A percentile compares a stretch with the other conserved stretches of the same genome.
Conservation (phyloP, 1,140 invertebrate genomes). For the Ooceraea biroi region DNA sequence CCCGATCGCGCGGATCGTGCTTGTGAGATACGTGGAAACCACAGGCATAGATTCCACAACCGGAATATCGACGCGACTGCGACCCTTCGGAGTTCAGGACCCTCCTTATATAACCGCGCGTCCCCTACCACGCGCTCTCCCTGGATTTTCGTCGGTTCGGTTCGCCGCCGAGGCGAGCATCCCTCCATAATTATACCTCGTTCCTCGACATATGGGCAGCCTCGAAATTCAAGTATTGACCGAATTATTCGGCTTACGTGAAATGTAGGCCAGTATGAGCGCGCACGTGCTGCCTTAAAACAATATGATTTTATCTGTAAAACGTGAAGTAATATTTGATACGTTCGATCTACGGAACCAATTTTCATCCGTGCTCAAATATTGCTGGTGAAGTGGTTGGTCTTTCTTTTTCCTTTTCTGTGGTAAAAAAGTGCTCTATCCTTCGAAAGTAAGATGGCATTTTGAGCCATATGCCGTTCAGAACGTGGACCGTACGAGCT, state of each 20-base stretch:
- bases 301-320: conserved; percentile 2
- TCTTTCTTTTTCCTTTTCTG: conserved; percentile 1
- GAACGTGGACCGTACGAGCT: conserved; percentile 4
- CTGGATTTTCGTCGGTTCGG: conserved; percentile 59
- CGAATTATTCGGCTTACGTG: conserved; percentile 58
- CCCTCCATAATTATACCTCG: conserved; percentile 85
- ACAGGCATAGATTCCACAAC: conserved; percentile 27
- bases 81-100: conserved; percentile 78
- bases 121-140: conserved; percentile 74
- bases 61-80: conserved; percentile 82
- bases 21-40: neutral
- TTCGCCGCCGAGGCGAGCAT: conserved; percentile 76
- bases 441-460: conserved; percentile 18
- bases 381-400: neutral
- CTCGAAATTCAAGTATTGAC: conserved; percentile 55
- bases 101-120: conserved; percentile 82
- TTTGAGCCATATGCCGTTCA: neutral
- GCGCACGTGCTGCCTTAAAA: neutral
- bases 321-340: conserved; percentile 10
- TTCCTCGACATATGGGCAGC: conserved; percentile 77
- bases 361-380: conserved; percentile 11
- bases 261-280: conserved; percentile 60
- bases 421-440: conserved; percentile 25
- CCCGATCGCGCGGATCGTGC: neutral
- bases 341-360: neutral